These are phyloP conservation scores for Daboia siamensis DNA, from an alignment of 2,113 vertebrate species.

Conservation along the genomic window DNA sequence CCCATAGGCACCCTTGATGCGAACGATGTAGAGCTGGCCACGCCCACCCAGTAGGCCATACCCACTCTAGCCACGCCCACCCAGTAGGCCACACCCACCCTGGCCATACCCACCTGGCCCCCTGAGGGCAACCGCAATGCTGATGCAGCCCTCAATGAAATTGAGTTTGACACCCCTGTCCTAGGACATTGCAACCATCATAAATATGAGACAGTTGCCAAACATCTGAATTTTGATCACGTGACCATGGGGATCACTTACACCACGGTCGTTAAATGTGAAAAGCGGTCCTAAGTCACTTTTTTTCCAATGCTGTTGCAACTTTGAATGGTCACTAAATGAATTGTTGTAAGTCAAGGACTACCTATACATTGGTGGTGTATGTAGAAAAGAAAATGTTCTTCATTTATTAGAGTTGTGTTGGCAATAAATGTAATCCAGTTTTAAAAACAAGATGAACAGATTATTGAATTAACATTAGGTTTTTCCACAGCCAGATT, in stretches of 20 bases:
- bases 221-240: not conserved
- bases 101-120: too few species aligned
- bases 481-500: not conserved
- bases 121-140: too few species aligned
- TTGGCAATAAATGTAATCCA: not conserved
- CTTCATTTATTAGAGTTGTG: not conserved
- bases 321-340: not conserved
- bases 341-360: not conserved
- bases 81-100: too few species aligned
- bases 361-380: not conserved
- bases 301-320: not conserved
- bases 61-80: too few species aligned
- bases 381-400: not conserved
- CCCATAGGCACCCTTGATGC: too few species aligned
- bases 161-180: too few species aligned
- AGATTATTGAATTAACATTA: not conserved
- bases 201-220: not conserved
- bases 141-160: too few species aligned
- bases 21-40: too few species aligned
- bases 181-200: not conserved
- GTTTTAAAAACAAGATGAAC: not conserved
- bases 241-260: not conserved
- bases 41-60: too few species aligned
- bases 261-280: not conserved
- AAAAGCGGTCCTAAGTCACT: not conserved